Evolutionary conservation across 37 sponge, comb jelly and placozoan genomes (phyloP), one percentile per base, ranked within the genome.

Genomic region (Oopsacas minuta): DNA sequence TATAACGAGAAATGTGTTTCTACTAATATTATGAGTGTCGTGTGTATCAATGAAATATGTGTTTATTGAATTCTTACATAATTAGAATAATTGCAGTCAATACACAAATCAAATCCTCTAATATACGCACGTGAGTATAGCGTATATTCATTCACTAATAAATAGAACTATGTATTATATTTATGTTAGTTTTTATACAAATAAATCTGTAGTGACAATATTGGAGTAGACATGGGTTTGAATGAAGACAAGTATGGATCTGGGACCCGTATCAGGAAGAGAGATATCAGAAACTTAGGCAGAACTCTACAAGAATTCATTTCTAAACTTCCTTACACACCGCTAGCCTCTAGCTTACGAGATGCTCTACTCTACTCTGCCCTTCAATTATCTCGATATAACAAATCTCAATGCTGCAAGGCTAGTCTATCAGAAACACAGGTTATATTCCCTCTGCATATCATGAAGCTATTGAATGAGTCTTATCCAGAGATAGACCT

Each of bases 321-420:
- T 61, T 61, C 75, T 34, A 61, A 61, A n/a, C 75, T 61, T n/a
- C 75, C 75, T 61, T 12, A 61, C 75, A 61, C 20, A 25, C 75
- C 75, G 7, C 7, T 61, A 10, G 75, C 75, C 30, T 61, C 75
- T 12, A 61, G 28, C 1, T 34, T 61, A 25, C 75, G 75, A 25
- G 75, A 61, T 12, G 75, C 75, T 5, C 30, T 61, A 12, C 75
- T 61, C 5, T 61, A 25, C 75, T 25, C 75, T 3, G 75, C 75
- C 5, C 75, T 61, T 3, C 75, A 61, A 34, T 34, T 61, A 25
- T 61, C 75, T 12, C 75, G 75, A 25, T 61, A 61, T 34, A 61
- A n/a, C 75, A 61, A 61, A 12, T 25, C 75, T 61, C 75, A 61
- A 61, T 25, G 75, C 75, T 25, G 75, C 75, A 3, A 61, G 75